Evolutionary conservation across 64 coral and sea anemone genomes (phyloP).

Genomic region (Orbicella faveolata): DNA sequence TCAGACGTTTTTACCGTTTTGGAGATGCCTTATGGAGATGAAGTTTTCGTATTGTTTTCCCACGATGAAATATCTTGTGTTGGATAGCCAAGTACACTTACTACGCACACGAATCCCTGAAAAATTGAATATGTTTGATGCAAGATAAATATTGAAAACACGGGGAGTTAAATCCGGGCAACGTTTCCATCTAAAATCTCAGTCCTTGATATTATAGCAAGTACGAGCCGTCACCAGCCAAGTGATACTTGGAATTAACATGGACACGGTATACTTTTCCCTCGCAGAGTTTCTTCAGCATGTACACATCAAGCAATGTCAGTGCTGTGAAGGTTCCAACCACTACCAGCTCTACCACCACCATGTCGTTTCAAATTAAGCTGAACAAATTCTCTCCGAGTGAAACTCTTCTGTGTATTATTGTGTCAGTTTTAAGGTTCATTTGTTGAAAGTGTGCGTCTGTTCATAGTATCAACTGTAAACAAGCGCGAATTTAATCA

Average conservation of each 20-base stretch:
- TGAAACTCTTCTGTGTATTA: neutral
- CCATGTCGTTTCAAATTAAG: neutral
- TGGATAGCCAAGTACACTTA: neutral
- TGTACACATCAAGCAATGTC: constrained; percentile 43
- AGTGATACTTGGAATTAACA: constrained; percentile 30
- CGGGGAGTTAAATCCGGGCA: neutral
- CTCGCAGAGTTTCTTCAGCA: constrained; percentile 57
- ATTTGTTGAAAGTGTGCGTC: neutral
- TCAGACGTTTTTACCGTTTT: neutral
- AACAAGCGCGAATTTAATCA: constrained; percentile 3
- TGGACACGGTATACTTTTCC: constrained; percentile 37
- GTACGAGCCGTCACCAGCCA: constrained; percentile 44
- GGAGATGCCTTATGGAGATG: neutral
- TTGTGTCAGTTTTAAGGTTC: neutral
- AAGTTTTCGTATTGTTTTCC: neutral
- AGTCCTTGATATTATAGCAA: constrained; percentile 13
- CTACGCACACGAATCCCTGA: neutral
- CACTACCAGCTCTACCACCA: constrained; percentile 50
- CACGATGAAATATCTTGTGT: neutral
- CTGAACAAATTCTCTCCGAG: neutral
- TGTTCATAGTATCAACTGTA: neutral
- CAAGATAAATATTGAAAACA: neutral
- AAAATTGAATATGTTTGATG: neutral
- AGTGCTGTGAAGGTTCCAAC: constrained; percentile 39
- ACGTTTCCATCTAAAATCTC: neutral